Evolutionary conservation across 2,888 invertebrate species (phyloP).

Genomic region (Creontiades dilutus): DNA sequence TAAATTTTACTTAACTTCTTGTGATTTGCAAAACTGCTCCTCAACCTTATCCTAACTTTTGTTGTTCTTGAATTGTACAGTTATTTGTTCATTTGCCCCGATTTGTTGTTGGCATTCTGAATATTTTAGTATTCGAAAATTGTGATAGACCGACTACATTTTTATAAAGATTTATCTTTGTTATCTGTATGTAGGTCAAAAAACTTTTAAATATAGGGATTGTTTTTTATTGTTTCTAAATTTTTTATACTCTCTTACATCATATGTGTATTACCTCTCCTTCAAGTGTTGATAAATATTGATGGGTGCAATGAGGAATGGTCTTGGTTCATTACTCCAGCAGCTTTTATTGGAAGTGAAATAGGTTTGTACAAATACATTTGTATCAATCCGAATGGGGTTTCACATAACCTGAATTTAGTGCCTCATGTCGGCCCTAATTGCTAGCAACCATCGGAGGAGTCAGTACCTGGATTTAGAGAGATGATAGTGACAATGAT

Average conservation of each 20-base stretch:
- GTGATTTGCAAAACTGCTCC: neutral
- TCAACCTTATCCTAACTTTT: neutral
- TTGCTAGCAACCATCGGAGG: too few relatives aligned
- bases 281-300: too few relatives aligned
- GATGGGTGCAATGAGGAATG: too few relatives aligned
- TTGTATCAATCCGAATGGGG: too few relatives aligned
- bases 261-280: too few relatives aligned
- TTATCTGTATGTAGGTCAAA: constrained; percentile 28
- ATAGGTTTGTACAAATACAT: too few relatives aligned
- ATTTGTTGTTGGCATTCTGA: neutral
- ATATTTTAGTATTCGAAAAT: constrained; percentile 2
- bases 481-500: too few relatives aligned
- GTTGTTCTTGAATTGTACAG: neutral
- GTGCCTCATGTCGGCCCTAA: too few relatives aligned
- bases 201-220: constrained; percentile 41
- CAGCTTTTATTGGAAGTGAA: too few relatives aligned
- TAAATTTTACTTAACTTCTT: neutral
- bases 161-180: constrained; percentile 56
- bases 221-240: constrained; percentile 56
- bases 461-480: too few relatives aligned
- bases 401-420: too few relatives aligned
- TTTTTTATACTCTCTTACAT: neutral
- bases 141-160: constrained; percentile 48
- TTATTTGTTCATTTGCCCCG: neutral
- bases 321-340: too few relatives aligned